Evolutionary conservation across 2,113 vertebrate species (phyloP), one percentile per base, ranked within the genome.

Genomic region (Ivindomyrus marchei): DNA sequence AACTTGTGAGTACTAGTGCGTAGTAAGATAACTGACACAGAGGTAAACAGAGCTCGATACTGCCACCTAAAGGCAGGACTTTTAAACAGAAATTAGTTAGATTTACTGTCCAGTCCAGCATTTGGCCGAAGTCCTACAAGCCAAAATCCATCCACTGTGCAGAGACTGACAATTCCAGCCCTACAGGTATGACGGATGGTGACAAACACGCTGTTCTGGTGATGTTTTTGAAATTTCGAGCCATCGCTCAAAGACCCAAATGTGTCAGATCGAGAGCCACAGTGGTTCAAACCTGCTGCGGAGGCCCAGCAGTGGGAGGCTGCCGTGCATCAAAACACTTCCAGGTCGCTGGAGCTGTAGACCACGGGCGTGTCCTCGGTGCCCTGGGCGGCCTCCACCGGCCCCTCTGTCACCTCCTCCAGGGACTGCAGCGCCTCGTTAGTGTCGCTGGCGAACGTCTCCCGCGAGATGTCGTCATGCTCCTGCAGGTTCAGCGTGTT

Each of bases 371-470:
- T 93, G 46, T 99, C 98, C 91, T 99, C 98, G 0, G 93, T 94
- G 47, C 98, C 98, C 89, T 96, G 85, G 85, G 97, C 96, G 31
- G 94, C 86, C 91, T 98, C 0, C 94, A 89, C 1, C 3, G 56
- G 84, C 27, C 1, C 91, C 13, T 97, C 96, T 0, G 31, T 19
- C 8, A 19, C 13, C 85, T 96, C 97, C 47, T 97, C 97, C 2
- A 95, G 95, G 1, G 96, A 91, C 52, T 99, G 97, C 94, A 99
- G 91, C 7, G 98, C 98, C 93, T 99, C 98, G 0, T 98, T 98
- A 0, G 98, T 99, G 90, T 99, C 98, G 5, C 98, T 98, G 70
- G 98, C 98, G 0, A 99, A 99, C 15, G 98, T 99, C 95, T 99
- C 98, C 92, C 97, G 96, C 87, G 98, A 99, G 10, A 96, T 97